A percentile compares a stretch with the other conserved stretches of the same genome.
Conservation (phyloP, 2,113 vertebrate species). For the Passer montanus region DNA sequence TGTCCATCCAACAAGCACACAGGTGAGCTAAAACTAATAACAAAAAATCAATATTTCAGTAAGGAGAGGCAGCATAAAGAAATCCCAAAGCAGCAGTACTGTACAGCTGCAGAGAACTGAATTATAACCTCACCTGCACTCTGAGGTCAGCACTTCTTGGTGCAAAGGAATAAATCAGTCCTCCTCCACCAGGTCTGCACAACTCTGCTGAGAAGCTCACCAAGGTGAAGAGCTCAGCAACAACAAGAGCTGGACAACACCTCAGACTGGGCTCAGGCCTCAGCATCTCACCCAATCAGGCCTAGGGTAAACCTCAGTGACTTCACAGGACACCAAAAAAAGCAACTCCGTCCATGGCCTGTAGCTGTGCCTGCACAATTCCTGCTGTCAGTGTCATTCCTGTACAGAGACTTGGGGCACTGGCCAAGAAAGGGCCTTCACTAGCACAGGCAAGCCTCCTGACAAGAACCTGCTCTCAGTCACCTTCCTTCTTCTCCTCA, state of each 20-base stretch:
- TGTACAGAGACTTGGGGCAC: rapidly evolving
- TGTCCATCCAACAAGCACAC: not conserved
- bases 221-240: not conserved
- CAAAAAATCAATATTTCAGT: not conserved
- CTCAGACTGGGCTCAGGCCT: not conserved
- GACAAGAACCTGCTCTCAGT: not conserved
- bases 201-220: not conserved
- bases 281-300: not conserved
- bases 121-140: not conserved
- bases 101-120: not conserved
- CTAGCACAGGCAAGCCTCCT: not conserved
- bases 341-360: not conserved
- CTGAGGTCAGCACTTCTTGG: not conserved
- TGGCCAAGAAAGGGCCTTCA: not conserved
- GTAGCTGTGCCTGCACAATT: not conserved
- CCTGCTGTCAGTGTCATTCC: rapidly evolving
- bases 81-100: not conserved
- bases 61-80: not conserved
- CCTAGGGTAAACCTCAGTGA: not conserved
- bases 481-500: not conserved
- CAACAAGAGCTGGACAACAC: not conserved
- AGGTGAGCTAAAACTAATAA: not conserved
- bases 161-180: not conserved
- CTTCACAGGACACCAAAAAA: not conserved
- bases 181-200: not conserved